These are phyloP conservation scores for Trypoxylon attenuatum DNA, from an alignment of 2,888 invertebrate species.

Conservation along the genomic window DNA sequence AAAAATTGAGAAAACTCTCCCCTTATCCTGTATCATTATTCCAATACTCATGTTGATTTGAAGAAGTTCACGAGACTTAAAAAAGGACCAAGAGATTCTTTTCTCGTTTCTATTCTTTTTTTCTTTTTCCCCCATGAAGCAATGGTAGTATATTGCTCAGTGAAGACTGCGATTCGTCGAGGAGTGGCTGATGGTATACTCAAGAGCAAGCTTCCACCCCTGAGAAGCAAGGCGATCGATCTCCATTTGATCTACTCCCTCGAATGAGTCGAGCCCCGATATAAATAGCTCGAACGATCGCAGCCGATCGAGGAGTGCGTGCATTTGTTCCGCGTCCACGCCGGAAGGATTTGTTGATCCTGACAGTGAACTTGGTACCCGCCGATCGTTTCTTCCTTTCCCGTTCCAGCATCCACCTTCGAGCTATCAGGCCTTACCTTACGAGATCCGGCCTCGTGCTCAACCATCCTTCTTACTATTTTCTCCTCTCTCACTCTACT, in stretches of 20 bases:
- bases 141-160: no score
- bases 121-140: no score
- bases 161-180: no score
- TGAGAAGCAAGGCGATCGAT: slow-evolving; percentile 43
- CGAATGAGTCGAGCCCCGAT: slow-evolving; percentile 34
- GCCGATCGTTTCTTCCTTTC: slow-evolving; percentile 24
- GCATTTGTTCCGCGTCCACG: slow-evolving; percentile 51
- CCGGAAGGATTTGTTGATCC: slow-evolving; percentile 53
- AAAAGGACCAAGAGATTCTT: no score
- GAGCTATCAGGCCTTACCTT: not conserved
- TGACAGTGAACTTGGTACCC: slow-evolving; percentile 43
- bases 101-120: no score
- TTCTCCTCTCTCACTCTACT: not conserved
- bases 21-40: no score
- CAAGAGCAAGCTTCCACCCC: slow-evolving; percentile 17
- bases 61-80: no score
- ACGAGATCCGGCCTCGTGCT: not conserved
- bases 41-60: no score
- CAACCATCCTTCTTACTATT: not conserved
- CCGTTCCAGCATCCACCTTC: not conserved
- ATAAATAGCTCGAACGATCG: slow-evolving; percentile 47
- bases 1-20: no score
- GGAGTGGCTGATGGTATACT: no score
- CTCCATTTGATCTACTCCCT: slow-evolving; percentile 50
- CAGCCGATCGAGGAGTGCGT: slow-evolving; percentile 47